Evolutionary conservation across 37 sponge, comb jelly and placozoan species (phyloP).

Genomic region (Spongilla lacustris): DNA sequence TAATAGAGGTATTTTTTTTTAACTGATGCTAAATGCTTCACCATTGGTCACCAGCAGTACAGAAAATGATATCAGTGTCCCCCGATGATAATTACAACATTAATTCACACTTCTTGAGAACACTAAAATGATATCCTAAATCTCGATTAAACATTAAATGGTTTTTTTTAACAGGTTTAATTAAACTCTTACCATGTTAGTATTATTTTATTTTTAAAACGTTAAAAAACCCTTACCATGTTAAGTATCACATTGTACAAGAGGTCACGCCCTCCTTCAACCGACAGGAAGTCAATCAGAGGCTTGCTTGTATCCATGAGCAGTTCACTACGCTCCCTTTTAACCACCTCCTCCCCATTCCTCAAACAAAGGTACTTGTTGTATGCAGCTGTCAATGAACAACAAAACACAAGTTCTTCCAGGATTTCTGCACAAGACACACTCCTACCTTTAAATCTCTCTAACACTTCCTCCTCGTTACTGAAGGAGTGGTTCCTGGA

Average conservation of each 20-base stretch:
- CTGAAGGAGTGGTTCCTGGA: background rate
- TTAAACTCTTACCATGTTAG: too few species aligned
- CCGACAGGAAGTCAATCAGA: background rate
- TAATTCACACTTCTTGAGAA: too few species aligned
- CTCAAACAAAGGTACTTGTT: background rate
- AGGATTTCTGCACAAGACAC: background rate
- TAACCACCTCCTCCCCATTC: background rate
- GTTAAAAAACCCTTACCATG: constrained; percentile 46
- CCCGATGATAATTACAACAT: too few species aligned
- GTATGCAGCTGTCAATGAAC: background rate
- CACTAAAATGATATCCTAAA: too few species aligned
- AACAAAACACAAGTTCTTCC: background rate
- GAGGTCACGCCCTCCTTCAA: constrained; percentile 55
- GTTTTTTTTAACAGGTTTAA: too few species aligned
- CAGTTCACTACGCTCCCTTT: background rate
- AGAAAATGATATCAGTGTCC: too few species aligned
- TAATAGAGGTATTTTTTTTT: too few species aligned
- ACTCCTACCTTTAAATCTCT: background rate
- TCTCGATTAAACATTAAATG: too few species aligned
- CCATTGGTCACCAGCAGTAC: too few species aligned
- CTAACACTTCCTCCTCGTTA: background rate
- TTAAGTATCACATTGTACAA: constrained; percentile 64
- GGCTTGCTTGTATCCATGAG: background rate
- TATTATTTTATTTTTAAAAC: too few species aligned
- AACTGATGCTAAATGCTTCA: too few species aligned